A percentile compares a stretch with the other conserved stretches of the same genome.
These are phyloP conservation scores for Meda fulgida DNA, from an alignment of 2,797 vertebrate species.

Conservation along the genomic window DNA sequence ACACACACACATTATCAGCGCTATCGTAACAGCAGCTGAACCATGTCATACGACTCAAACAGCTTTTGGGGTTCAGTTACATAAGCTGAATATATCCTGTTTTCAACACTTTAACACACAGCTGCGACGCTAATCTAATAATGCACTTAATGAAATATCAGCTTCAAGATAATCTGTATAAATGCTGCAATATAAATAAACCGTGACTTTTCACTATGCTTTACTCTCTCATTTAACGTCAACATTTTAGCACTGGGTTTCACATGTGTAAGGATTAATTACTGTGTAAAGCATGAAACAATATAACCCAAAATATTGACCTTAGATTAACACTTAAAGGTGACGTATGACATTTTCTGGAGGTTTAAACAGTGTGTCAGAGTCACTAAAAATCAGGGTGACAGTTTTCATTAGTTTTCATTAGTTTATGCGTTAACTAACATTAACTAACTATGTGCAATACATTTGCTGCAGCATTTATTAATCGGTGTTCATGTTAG, in stretches of 20 bases:
- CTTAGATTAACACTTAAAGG: not conserved
- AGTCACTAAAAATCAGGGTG: no score
- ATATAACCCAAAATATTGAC: not conserved
- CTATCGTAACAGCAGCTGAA: not conserved
- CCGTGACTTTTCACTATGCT: not conserved
- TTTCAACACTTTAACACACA: constrained; percentile 17
- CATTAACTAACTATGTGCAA: no score
- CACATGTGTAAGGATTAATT: not conserved
- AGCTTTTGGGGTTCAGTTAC: not conserved
- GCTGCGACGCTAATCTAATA: not conserved
- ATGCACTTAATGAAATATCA: not conserved
- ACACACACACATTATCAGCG: not conserved
- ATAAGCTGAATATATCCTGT: not conserved
- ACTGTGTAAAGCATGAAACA: not conserved
- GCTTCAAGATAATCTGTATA: not conserved
- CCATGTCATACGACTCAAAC: not conserved
- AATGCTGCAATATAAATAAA: not conserved
- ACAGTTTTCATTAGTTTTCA: no score
- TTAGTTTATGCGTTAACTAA: no score
- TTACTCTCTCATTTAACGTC: not conserved
- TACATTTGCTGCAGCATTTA: no score
- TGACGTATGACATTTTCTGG: no score
- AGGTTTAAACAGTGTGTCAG: no score
- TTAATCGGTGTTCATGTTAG: no score
- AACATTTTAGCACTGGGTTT: not conserved